phyloP scores from a whole-genome alignment of 2,797 vertebrate genomes.

The Silurus lanzhouensis region DNA sequence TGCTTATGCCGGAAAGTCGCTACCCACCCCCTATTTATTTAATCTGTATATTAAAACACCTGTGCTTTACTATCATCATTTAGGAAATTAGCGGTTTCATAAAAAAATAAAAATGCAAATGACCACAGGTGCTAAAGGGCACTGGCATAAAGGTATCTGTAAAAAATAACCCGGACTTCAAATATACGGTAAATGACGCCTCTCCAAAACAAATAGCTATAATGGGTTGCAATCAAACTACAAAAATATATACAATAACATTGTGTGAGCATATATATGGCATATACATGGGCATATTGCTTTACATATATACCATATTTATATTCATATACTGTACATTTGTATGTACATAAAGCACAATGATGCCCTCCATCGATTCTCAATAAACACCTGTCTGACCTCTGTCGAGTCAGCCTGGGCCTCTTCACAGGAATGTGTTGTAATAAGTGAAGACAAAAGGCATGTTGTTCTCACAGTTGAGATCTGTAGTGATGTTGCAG shows the following conservation, averaged over 20 bases:
- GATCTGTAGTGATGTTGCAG: constrained; percentile 73
- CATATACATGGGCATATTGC: constrained; percentile 68
- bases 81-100: background rate
- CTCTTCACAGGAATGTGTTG: constrained; percentile 71
- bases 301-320: constrained; percentile 79
- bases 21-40: background rate
- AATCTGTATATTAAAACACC: too few species aligned
- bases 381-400: constrained; percentile 75
- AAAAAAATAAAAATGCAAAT: background rate
- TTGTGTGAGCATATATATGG: constrained; percentile 77
- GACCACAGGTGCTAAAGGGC: constrained; percentile 10
- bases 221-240: constrained; percentile 68
- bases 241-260: constrained; percentile 80
- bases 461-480: constrained; percentile 78
- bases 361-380: constrained; percentile 75
- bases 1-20: background rate
- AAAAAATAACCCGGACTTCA: constrained; percentile 77
- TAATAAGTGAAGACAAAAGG: constrained; percentile 78
- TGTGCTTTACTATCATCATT: background rate
- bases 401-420: constrained; percentile 58
- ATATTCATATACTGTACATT: constrained; percentile 59
- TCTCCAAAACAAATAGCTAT: constrained; percentile 62
- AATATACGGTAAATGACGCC: constrained; percentile 63
- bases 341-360: constrained; percentile 66
- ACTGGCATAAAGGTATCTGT: constrained; percentile 29